Percentiles rank a stretch among this genome's conserved stretches.
These are phyloP conservation scores for Cremastinae sp. DNA, from an alignment of 2,888 invertebrate genomes.

Conservation along the genomic window DNA sequence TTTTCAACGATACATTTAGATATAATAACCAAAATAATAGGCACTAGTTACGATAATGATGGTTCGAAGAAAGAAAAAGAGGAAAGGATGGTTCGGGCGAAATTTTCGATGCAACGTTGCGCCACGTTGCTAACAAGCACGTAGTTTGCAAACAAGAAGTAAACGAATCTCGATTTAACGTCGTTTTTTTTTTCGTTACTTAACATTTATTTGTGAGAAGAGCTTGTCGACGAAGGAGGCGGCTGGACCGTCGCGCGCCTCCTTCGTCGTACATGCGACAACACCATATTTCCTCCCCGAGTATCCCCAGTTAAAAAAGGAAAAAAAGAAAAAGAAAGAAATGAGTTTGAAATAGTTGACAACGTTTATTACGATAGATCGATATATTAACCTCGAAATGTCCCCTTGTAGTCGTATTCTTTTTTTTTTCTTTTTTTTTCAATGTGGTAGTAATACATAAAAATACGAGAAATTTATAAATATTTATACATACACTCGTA, in stretches of 20 bases:
- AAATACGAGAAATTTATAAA: conserved; percentile 27
- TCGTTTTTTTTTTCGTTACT: conserved; percentile 60
- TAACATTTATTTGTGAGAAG: conserved; percentile 63
- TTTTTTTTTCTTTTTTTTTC: conserved; percentile 68
- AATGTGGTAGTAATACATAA: conserved; percentile 57
- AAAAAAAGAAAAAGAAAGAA: conserved; percentile 64
- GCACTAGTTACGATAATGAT: too few species aligned
- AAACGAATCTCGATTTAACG: conserved; percentile 69
- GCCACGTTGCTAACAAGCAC: conserved; percentile 77
- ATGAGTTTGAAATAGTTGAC: conserved; percentile 60
- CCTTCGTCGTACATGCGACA: conserved; percentile 62
- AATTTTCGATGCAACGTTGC: conserved; percentile 72
- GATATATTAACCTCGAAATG: conserved; percentile 60
- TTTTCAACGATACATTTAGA: too few species aligned
- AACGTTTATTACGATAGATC: conserved; percentile 56
- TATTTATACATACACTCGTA: conserved; percentile 39
- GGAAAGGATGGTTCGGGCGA: conserved; percentile 35
- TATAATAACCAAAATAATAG: too few species aligned
- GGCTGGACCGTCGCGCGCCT: conserved; percentile 39
- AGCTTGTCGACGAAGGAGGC: conserved; percentile 63
- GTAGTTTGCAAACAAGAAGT: conserved; percentile 69
- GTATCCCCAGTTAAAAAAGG: conserved; percentile 65
- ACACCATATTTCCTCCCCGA: conserved; percentile 61
- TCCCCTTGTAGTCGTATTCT: conserved; percentile 76
- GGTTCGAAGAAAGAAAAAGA: conserved; percentile 13